A percentile compares a stretch with the other conserved stretches of the same genome.
Conservation (phyloP, 2,888 invertebrate genomes). For the Thymelicus acteon region DNA sequence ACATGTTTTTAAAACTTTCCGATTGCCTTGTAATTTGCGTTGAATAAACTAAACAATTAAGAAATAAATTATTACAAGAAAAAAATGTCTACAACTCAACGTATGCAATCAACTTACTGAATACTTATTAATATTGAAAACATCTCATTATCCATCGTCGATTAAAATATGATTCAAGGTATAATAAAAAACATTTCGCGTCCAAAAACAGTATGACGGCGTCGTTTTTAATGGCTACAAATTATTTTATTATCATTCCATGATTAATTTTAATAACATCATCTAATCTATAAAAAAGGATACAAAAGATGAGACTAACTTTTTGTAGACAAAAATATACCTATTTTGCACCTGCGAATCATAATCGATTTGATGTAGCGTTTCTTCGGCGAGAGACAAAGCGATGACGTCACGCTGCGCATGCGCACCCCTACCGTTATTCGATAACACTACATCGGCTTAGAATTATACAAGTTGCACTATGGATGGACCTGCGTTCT, state of each 20-base stretch:
- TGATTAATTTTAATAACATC: slow-evolving; percentile 38
- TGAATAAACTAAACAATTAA: neutral
- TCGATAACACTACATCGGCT: slow-evolving; percentile 20
- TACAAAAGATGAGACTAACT: slow-evolving; percentile 48
- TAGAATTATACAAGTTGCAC: neutral
- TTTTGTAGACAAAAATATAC: slow-evolving; percentile 23
- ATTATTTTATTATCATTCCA: slow-evolving; percentile 45
- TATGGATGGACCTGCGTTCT: neutral
- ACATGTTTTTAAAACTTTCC: too few species aligned
- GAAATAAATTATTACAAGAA: slow-evolving; percentile 5
- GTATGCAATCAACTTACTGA: slow-evolving; percentile 42
- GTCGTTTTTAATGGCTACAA: slow-evolving; percentile 33
- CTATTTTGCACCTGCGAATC: slow-evolving; percentile 71
- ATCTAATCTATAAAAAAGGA: slow-evolving; percentile 24
- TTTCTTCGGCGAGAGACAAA: slow-evolving; percentile 46
- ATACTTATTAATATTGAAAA: slow-evolving; percentile 34
- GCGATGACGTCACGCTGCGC: slow-evolving; percentile 63
- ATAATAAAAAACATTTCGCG: slow-evolving; percentile 18
- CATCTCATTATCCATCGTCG: slow-evolving; percentile 18
- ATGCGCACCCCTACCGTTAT: slow-evolving; percentile 62
- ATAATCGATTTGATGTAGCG: slow-evolving; percentile 61
- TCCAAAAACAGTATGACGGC: slow-evolving; percentile 26
- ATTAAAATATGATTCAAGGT: slow-evolving; percentile 19
- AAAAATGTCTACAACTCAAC: slow-evolving; percentile 23
- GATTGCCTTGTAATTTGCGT: neutral